Evolutionary conservation across 2,888 invertebrate genomes (phyloP).

Genomic region (Sarcophaga carnaria): DNA sequence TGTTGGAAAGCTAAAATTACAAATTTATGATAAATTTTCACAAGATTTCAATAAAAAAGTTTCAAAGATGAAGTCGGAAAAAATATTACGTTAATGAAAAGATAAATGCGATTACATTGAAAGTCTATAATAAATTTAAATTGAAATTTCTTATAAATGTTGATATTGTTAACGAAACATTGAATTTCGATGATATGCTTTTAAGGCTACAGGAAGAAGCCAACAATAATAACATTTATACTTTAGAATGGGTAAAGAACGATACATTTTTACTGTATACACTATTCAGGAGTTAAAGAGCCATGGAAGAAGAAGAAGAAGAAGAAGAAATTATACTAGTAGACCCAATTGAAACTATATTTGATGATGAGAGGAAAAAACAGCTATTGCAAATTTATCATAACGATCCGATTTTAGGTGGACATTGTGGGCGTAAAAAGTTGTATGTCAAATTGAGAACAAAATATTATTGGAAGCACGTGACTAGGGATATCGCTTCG

Average conservation of each 20-base stretch:
- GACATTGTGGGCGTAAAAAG: slow-evolving; percentile 14
- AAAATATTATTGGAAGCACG: slow-evolving; percentile 55
- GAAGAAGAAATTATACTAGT: neutral
- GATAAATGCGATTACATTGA: neutral
- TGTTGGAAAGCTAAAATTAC: neutral
- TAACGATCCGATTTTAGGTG: slow-evolving; percentile 17
- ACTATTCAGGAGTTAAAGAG: slow-evolving; percentile 15
- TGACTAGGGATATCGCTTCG: slow-evolving; percentile 29
- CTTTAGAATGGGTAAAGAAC: slow-evolving; percentile 33
- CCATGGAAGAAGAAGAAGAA: neutral
- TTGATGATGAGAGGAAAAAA: neutral
- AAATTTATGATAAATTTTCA: slow-evolving; percentile 3
- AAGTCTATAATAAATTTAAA: slow-evolving; percentile 36
- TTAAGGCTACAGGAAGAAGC: slow-evolving; percentile 30
- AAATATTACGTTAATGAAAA: neutral
- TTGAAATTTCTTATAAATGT: neutral
- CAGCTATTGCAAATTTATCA: slow-evolving; percentile 5
- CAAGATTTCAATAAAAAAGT: neutral
- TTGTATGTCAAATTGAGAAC: slow-evolving; percentile 49
- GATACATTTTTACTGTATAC: slow-evolving; percentile 27
- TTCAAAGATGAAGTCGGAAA: neutral
- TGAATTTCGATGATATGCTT: slow-evolving; percentile 43
- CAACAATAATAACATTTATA: slow-evolving; percentile 23
- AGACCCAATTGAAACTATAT: too few species aligned
- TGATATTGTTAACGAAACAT: slow-evolving; percentile 52